A percentile compares a stretch with the other conserved stretches of the same genome.
phyloP scores from a whole-genome alignment of 1,140 invertebrate genomes.

The Atta texana region DNA sequence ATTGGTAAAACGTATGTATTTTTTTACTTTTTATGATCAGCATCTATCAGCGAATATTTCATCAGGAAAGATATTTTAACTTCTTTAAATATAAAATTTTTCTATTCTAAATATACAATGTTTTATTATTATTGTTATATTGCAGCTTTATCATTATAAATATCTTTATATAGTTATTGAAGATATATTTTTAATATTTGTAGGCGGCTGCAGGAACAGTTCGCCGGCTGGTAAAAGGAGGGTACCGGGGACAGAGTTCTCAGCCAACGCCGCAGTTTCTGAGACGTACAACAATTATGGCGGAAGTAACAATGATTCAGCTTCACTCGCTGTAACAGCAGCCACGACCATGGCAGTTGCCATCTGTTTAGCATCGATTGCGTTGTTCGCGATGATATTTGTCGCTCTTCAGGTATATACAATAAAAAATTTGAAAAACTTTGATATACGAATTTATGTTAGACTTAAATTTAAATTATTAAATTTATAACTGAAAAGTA shows the following conservation, averaged over 20 bases:
- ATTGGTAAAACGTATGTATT: background rate
- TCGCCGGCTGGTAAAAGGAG: conserved; percentile 92
- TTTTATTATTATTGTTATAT: background rate
- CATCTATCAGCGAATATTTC: background rate
- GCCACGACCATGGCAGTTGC: conserved; percentile 89
- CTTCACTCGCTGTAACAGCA: conserved; percentile 86
- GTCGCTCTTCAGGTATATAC: conserved; percentile 88
- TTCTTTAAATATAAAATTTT: background rate
- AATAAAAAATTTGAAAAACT: background rate
- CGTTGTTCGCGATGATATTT: conserved; percentile 90
- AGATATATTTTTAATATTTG: conserved; percentile 27
- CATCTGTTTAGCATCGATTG: conserved; percentile 89
- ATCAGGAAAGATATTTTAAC: background rate
- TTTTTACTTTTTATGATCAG: background rate
- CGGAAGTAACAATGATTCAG: conserved; percentile 81
- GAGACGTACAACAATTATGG: conserved; percentile 81
- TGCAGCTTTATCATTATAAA: background rate
- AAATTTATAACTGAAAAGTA: background rate
- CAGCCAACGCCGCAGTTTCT: conserved; percentile 79
- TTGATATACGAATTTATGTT: background rate
- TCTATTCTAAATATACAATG: background rate
- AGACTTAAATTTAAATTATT: background rate
- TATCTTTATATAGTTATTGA: conserved; percentile 12
- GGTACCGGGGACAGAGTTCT: conserved; percentile 88
- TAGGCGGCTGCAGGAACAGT: conserved; percentile 90